These are phyloP conservation scores for Zoanthus sociatus DNA, from an alignment of 92 coral and sea anemone species.

Conservation along the genomic window DNA sequence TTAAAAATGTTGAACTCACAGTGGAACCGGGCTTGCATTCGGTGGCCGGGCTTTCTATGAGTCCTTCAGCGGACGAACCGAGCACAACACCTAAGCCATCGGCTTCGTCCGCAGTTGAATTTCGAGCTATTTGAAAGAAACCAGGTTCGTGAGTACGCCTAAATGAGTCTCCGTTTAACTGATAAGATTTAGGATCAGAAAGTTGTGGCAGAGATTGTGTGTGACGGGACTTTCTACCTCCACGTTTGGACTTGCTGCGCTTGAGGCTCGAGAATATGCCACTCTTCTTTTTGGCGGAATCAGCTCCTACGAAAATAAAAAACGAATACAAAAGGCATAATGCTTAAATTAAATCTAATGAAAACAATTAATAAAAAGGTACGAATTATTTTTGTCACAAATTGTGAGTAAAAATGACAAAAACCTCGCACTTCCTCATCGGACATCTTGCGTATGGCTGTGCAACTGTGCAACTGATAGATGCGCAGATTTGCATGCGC, in stretches of 20 bases:
- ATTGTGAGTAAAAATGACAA: slow-evolving; percentile 48
- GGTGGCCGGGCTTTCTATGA: slow-evolving; percentile 83
- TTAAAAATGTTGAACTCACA: slow-evolving; percentile 65
- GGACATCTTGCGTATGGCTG: slow-evolving; percentile 86
- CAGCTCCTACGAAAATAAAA: slow-evolving; percentile 68
- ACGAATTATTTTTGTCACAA: background rate
- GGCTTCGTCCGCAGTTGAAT: slow-evolving; percentile 76
- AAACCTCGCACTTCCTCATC: slow-evolving; percentile 97
- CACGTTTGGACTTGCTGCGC: slow-evolving; percentile 77
- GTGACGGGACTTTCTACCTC: slow-evolving; percentile 86
- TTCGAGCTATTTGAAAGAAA: slow-evolving; percentile 94
- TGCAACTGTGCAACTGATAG: slow-evolving; percentile 62
- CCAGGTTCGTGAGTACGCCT: slow-evolving; percentile 80
- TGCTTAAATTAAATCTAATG: slow-evolving; percentile 21
- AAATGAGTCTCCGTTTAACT: slow-evolving; percentile 67
- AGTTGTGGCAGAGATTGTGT: slow-evolving; percentile 95
- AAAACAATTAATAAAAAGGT: background rate
- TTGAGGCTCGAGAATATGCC: slow-evolving; percentile 88
- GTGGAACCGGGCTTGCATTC: slow-evolving; percentile 97
- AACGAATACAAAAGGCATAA: slow-evolving; percentile 60
- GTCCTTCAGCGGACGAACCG: slow-evolving; percentile 70
- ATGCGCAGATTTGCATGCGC: slow-evolving; percentile 93
- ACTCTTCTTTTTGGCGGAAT: slow-evolving; percentile 81
- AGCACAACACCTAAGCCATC: slow-evolving; percentile 74
- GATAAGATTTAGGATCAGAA: slow-evolving; percentile 69